Conservation (phyloP, 2,113 vertebrate species). For the Garra rufa region DNA sequence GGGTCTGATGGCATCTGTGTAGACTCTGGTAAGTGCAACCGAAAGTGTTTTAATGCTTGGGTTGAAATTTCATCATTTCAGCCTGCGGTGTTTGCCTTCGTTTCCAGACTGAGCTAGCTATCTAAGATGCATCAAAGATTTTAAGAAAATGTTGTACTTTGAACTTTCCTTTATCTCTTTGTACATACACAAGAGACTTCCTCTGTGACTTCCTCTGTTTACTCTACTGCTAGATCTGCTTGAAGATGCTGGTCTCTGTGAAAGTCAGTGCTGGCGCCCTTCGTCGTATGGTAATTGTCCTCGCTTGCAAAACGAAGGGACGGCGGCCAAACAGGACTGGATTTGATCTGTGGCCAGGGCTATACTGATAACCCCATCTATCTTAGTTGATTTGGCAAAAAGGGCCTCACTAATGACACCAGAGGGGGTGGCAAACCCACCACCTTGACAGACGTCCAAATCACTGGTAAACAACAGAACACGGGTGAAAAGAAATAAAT, state of each 20-base stretch:
- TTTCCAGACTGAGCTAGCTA: not conserved
- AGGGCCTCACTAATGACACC: conserved; percentile 63
- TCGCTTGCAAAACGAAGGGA: conserved; percentile 51
- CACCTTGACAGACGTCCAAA: conserved; percentile 75
- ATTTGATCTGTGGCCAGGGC: conserved; percentile 57
- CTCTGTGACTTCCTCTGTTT: not conserved
- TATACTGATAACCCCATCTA: conserved; percentile 59
- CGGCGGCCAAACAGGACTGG: conserved; percentile 51
- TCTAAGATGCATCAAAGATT: not conserved
- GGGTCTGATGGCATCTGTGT: not conserved
- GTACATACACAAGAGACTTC: not conserved
- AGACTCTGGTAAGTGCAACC: not conserved
- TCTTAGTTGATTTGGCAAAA: conserved; percentile 66
- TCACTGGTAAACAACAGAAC: conserved; percentile 69
- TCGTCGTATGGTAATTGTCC: conserved; percentile 60
- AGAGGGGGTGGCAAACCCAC: conserved; percentile 64
- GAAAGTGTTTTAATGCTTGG: not conserved
- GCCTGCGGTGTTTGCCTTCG: not conserved
- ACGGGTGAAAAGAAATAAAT: conserved; percentile 66
- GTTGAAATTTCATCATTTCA: conserved; percentile 7
- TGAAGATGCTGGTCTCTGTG: not conserved
- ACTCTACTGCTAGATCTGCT: not conserved
- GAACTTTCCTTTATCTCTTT: conserved; percentile 1
- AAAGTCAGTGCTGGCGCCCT: conserved; percentile 4
- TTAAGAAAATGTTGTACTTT: not conserved